Base-by-base conservation (phyloP, 2,113 vertebrate genomes). In the Calyptommatus sinebrachiatus region DNA sequence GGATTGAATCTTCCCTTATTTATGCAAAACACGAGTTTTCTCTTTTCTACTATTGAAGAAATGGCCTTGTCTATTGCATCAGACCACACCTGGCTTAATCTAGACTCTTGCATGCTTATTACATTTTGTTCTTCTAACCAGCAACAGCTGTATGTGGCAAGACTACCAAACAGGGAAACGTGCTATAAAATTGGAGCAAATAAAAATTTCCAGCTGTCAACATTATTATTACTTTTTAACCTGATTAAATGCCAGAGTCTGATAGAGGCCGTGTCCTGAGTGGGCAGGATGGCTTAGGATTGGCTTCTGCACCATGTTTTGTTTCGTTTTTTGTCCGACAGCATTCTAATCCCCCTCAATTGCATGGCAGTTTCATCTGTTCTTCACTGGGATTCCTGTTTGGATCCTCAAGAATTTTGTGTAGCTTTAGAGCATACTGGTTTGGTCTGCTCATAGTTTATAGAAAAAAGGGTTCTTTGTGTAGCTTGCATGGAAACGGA, bases 21-120 rank as follows among this genome's bases (percentile, higher is more conserved):
- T 75, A 16, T 75, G 79, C 26, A 73, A 60, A 68, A 80, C 48
- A 72, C 8, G 48, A 68, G 50, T 31, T 28, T 63, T 57, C 41
- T 5, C 46, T 35, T 31, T 80, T 35, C 41, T 45, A 5, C 66
- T 26, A 68, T 24, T 71, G 24, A 72, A 79, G 41, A 72, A 65
- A 2, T 16, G 28, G 57, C 69, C 11, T 48, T 22, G n/a, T 50
- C 4, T 41, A 6, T 21, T 21, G 61, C 50, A 46, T 18, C 46
- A 66, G 62, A 31, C 16, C 70, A 73, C 41, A 77, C 46, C 61
- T 73, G 46, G 16, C 5, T 31, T 75, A 48, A 29, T 22, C n/a
- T 6, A 31, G 53, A 6, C 50, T 60, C 28, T 46, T 4, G 28
- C 21, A 70, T 10, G n/a, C 41, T 24, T 24, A 45, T 3, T 28